These are phyloP conservation scores for Bovichtus diacanthus DNA, from an alignment of 2,797 vertebrate genomes.

Conservation along the genomic window DNA sequence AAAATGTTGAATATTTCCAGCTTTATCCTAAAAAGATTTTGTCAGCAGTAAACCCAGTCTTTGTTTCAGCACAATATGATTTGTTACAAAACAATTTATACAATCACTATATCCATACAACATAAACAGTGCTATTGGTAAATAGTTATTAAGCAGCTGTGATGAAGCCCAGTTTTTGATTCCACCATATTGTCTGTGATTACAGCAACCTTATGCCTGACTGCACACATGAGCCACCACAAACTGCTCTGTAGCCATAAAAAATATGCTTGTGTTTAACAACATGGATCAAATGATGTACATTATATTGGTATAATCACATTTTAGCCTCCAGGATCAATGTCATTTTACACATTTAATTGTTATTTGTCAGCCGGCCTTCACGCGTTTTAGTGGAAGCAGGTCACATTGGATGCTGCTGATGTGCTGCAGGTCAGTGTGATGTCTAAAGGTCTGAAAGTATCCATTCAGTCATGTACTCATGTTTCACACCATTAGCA, in stretches of 20 bases:
- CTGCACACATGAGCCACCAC: no score
- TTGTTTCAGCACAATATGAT: neutral
- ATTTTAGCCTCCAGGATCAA: neutral
- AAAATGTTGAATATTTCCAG: no score
- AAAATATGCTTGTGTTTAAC: no score
- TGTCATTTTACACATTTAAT: conserved; percentile 6
- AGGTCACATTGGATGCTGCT: conserved; percentile 11
- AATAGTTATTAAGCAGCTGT: neutral
- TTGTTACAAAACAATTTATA: neutral
- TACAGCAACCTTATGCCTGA: neutral
- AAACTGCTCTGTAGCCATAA: no score
- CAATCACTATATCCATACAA: neutral
- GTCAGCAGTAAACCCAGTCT: neutral
- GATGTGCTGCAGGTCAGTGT: conserved; percentile 36
- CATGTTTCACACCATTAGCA: conserved; percentile 41
- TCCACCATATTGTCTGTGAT: neutral
- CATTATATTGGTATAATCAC: no score
- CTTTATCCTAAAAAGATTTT: neutral
- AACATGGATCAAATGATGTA: no score
- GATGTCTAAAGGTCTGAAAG: conserved; percentile 18
- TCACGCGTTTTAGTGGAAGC: no score
- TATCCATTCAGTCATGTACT: conserved; percentile 18
- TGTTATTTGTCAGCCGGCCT: neutral
- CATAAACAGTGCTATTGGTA: neutral
- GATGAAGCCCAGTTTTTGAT: neutral